phyloP scores from a whole-genome alignment of 2,797 vertebrate species.

The Acipenser oxyrinchus region DNA sequence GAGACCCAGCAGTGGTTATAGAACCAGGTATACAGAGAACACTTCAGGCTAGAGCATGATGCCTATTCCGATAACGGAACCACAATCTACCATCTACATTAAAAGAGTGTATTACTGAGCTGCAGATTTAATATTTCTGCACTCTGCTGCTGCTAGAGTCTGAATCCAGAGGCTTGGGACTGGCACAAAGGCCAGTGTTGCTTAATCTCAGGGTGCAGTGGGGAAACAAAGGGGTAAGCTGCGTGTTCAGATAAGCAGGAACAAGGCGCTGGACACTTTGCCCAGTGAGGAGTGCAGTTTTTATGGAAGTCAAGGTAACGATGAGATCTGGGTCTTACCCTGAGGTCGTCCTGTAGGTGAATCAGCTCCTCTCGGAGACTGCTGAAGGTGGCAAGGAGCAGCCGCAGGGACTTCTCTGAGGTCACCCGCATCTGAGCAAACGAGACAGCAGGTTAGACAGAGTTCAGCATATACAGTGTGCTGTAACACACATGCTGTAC shows the following conservation, averaged over 20 bases:
- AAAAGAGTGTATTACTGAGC: too few species aligned
- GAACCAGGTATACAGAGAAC: not conserved
- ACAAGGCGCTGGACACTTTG: not conserved
- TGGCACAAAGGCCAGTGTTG: not conserved
- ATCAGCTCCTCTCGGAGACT: constrained; percentile 82
- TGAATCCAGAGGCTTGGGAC: too few species aligned
- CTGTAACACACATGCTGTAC: not conserved
- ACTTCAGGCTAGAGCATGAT: not conserved
- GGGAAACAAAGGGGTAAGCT: not conserved
- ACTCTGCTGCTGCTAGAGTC: too few species aligned
- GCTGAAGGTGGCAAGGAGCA: constrained; percentile 85
- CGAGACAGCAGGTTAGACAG: not conserved
- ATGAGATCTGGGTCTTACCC: constrained; percentile 49
- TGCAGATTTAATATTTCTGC: too few species aligned
- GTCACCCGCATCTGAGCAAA: constrained; percentile 72
- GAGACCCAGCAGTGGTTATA: not conserved
- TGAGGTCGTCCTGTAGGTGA: constrained; percentile 81
- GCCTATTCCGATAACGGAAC: not conserved
- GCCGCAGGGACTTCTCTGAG: constrained; percentile 80
- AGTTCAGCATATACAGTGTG: not conserved
- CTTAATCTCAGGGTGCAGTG: not conserved
- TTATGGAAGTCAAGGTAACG: not conserved
- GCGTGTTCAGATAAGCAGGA: not conserved
- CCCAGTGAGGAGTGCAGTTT: not conserved
- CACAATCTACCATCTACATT: not conserved